phyloP scores from a whole-genome alignment of 2,888 invertebrate species.

The Ophion ellenae region DNA sequence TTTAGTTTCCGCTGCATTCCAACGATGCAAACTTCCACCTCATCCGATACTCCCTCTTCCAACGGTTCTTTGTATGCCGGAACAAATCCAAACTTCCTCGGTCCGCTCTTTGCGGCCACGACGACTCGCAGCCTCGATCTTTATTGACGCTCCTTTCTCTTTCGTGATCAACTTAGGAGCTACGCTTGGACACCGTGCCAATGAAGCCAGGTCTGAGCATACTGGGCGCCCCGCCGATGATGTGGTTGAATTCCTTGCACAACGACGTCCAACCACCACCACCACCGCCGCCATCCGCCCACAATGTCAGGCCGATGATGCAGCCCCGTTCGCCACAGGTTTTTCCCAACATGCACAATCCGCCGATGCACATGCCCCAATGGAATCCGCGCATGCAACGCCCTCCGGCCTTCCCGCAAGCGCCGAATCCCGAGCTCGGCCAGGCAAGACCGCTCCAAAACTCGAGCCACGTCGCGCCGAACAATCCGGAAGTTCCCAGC shows the following conservation, averaged over 20 bases:
- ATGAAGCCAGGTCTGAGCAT: constrained; percentile 73
- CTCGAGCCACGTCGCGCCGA: constrained; percentile 32
- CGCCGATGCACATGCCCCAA: constrained; percentile 64
- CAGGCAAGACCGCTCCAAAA: constrained; percentile 47
- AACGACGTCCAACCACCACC: constrained; percentile 46
- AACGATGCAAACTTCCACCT: too few species aligned
- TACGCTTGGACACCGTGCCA: constrained; percentile 71
- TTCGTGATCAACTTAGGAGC: constrained; percentile 66
- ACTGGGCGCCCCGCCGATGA: constrained; percentile 71
- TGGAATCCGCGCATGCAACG: constrained; percentile 65
- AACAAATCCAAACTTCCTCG: too few species aligned
- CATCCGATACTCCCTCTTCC: too few species aligned
- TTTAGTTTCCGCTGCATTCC: too few species aligned
- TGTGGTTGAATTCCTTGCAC: constrained; percentile 62
- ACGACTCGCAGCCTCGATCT: not conserved
- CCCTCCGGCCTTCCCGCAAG: constrained; percentile 58
- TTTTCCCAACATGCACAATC: constrained; percentile 69
- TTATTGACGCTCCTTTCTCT: not conserved
- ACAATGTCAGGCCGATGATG: constrained; percentile 59
- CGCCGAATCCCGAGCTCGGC: constrained; percentile 57
- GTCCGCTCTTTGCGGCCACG: not conserved
- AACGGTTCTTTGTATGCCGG: too few species aligned
- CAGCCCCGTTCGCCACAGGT: constrained; percentile 66
- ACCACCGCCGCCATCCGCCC: constrained; percentile 29
- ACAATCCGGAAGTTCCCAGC: constrained; percentile 21